phyloP scores from a whole-genome alignment of 2,113 vertebrate genomes.

The Progne subis region DNA sequence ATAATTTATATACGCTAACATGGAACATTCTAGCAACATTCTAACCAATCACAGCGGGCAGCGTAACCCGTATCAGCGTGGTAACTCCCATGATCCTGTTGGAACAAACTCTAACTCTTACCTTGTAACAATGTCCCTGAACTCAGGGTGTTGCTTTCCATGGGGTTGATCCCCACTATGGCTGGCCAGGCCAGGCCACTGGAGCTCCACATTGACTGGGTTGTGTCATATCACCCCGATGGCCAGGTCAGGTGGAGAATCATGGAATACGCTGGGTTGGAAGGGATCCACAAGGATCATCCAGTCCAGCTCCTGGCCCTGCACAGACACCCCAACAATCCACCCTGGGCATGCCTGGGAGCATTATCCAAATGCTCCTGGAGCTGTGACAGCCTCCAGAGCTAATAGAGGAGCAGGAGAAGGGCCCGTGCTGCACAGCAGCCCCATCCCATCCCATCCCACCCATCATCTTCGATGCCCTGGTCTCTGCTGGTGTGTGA shows the following conservation, averaged over 20 bases:
- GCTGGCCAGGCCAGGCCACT: neutral
- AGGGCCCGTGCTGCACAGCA: rapidly evolving
- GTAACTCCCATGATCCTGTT: neutral
- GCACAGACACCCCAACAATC: neutral
- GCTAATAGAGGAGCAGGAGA: neutral
- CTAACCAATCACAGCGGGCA: neutral
- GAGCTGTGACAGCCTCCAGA: neutral
- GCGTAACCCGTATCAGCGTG: neutral
- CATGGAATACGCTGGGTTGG: neutral
- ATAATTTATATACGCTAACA: neutral
- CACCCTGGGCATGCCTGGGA: neutral
- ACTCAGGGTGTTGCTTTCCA: neutral
- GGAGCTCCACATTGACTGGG: neutral
- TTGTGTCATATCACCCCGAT: rapidly evolving
- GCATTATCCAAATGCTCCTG: rapidly evolving
- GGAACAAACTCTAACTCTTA: neutral
- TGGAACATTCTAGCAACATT: neutral
- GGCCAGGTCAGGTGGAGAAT: neutral
- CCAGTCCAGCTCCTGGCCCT: neutral
- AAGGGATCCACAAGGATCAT: neutral
- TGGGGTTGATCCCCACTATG: neutral
- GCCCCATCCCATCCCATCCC: too few relatives aligned
- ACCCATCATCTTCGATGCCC: neutral
- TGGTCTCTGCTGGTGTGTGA: neutral
- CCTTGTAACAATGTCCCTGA: neutral